These are phyloP conservation scores for Dryomyza anilis DNA, from an alignment of 2,888 invertebrate genomes.

Conservation along the genomic window DNA sequence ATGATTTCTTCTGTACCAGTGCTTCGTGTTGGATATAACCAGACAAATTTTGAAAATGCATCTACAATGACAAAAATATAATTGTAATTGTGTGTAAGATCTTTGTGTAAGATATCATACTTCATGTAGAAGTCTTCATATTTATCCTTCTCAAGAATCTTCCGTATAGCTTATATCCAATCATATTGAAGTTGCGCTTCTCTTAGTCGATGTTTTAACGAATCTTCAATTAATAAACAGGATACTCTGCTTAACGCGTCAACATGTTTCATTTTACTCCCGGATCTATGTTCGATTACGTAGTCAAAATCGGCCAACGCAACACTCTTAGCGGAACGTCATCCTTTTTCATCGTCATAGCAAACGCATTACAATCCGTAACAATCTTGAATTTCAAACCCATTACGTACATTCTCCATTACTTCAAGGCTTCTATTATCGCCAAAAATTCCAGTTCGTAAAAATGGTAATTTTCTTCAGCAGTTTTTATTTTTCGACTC, in stretches of 20 bases:
- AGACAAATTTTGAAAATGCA: constrained; percentile 50
- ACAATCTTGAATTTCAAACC: constrained; percentile 25
- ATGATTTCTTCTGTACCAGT: constrained; percentile 44
- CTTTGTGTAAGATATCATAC: constrained; percentile 30
- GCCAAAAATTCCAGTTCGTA: constrained; percentile 40
- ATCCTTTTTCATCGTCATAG: constrained; percentile 28
- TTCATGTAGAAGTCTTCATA: constrained; percentile 32
- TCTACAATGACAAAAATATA: constrained; percentile 31
- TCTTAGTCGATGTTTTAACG: constrained; percentile 25
- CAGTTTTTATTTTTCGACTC: constrained; percentile 28
- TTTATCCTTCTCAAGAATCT: constrained; percentile 13
- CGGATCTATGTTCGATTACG: constrained; percentile 29
- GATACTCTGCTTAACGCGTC: constrained; percentile 29
- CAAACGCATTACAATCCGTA: constrained; percentile 31
- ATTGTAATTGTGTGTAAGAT: constrained; percentile 17
- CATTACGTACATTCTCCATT: constrained; percentile 41
- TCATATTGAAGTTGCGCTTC: constrained; percentile 29
- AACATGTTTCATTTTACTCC: constrained; percentile 29
- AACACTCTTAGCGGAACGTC: constrained; percentile 27
- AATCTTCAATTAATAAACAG: constrained; percentile 28
- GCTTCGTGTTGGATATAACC: constrained; percentile 48
- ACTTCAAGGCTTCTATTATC: constrained; percentile 25
- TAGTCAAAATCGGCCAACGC: constrained; percentile 31
- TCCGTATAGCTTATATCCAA: constrained; percentile 31
- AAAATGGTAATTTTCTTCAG: constrained; percentile 31